These are phyloP conservation scores for Onthophagus taurus DNA, from an alignment of 1,140 invertebrate genomes.

Conservation along the genomic window DNA sequence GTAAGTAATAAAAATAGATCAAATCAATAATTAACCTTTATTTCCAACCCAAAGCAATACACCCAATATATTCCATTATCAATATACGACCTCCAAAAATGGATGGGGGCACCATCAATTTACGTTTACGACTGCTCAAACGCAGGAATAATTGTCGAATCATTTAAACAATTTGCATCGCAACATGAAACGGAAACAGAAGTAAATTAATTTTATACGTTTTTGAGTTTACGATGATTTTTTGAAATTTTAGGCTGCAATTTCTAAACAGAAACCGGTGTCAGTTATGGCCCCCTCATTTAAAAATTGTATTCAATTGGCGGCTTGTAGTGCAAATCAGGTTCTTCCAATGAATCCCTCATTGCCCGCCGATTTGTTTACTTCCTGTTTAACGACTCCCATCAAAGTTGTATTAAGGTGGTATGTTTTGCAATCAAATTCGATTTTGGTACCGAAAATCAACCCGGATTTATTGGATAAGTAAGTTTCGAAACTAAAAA, in stretches of 20 bases:
- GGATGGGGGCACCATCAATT: slow-evolving; percentile 98
- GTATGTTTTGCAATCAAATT: slow-evolving; percentile 78
- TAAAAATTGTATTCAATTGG: slow-evolving; percentile 92
- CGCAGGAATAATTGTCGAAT: slow-evolving; percentile 91
- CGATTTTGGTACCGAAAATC: slow-evolving; percentile 70
- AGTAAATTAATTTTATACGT: no score
- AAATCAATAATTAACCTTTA: no score
- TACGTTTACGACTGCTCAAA: slow-evolving; percentile 99
- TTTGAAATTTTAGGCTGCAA: no score
- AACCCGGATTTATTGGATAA: slow-evolving; percentile 81
- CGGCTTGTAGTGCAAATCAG: slow-evolving; percentile 85
- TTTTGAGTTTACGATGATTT: no score
- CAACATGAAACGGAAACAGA: slow-evolving; percentile 86
- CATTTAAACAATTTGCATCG: slow-evolving; percentile 83
- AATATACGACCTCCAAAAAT: slow-evolving; percentile 95
- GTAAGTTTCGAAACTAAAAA: no score
- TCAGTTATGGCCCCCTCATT: slow-evolving; percentile 54
- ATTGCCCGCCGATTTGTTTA: slow-evolving; percentile 98
- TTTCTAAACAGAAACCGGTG: no score
- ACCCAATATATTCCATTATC: slow-evolving; percentile 99
- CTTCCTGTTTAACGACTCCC: slow-evolving; percentile 94
- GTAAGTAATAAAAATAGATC: slow-evolving; percentile 42
- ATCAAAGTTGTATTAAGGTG: slow-evolving; percentile 94
- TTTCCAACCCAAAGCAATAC: slow-evolving; percentile 84
- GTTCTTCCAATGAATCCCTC: slow-evolving; percentile 95